A percentile compares a stretch with the other conserved stretches of the same genome.
Evolutionary conservation across 2,888 invertebrate genomes (phyloP).

Genomic region (Drosophila antonietae): DNA sequence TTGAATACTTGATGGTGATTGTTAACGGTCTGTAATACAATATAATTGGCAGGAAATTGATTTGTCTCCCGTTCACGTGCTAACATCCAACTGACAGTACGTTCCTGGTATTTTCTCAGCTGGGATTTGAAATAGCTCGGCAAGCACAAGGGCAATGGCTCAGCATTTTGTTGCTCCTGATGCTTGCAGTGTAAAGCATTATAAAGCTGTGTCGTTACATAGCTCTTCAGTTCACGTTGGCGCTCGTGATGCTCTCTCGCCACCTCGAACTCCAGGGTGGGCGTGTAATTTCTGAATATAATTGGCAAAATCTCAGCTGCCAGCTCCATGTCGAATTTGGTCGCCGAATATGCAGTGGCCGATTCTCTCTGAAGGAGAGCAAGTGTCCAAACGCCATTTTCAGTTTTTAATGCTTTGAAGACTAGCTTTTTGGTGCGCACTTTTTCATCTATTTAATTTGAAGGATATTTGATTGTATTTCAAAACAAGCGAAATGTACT

Average conservation of each 20-base stretch:
- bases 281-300: slow-evolving; percentile 55
- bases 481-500: not conserved
- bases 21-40: slow-evolving; percentile 56
- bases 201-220: slow-evolving; percentile 77
- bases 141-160: slow-evolving; percentile 20
- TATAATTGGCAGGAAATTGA: slow-evolving; percentile 56
- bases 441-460: slow-evolving; percentile 33
- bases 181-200: slow-evolving; percentile 70
- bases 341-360: not conserved
- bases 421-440: slow-evolving; percentile 46
- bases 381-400: slow-evolving; percentile 12
- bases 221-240: slow-evolving; percentile 68
- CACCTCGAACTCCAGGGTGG: slow-evolving; percentile 53
- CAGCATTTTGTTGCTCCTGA: not conserved
- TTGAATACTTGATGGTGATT: slow-evolving; percentile 60
- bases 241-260: slow-evolving; percentile 39
- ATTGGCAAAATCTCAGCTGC: slow-evolving; percentile 51
- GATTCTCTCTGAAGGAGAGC: slow-evolving; percentile 21
- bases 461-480: not conserved
- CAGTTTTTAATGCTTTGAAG: slow-evolving; percentile 12
- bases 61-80: slow-evolving; percentile 85
- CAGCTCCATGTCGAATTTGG: slow-evolving; percentile 37
- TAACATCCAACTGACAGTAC: slow-evolving; percentile 90
- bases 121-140: slow-evolving; percentile 85
- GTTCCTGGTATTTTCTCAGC: slow-evolving; percentile 88